A percentile compares a stretch with the other conserved stretches of the same genome.
Evolutionary conservation across 1,140 invertebrate species (phyloP).

Genomic region (Euura lappo): DNA sequence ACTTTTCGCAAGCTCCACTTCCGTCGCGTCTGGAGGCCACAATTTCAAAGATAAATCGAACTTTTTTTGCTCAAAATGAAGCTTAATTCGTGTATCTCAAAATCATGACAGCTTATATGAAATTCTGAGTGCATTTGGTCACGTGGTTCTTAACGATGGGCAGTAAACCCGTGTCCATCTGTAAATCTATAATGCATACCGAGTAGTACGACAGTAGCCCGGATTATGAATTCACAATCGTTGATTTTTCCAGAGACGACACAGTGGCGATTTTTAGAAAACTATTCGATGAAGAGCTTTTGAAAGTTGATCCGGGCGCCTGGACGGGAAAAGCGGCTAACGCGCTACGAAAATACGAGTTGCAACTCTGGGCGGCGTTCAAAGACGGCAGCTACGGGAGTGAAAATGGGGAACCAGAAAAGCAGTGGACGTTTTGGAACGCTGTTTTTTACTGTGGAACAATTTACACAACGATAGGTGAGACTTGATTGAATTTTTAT

Average conservation of each 20-base stretch:
- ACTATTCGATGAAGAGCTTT: slow-evolving; percentile 44
- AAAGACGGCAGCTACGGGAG: slow-evolving; percentile 56
- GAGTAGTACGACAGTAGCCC: background rate
- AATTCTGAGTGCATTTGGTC: too few species aligned
- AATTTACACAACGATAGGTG: slow-evolving; percentile 93
- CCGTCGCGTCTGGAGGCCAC: too few species aligned
- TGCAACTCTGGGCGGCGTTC: slow-evolving; percentile 63
- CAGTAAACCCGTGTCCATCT: too few species aligned
- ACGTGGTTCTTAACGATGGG: too few species aligned
- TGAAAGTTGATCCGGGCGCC: slow-evolving; percentile 47
- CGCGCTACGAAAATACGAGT: slow-evolving; percentile 62
- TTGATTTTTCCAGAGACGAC: slow-evolving; percentile 40
- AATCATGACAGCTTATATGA: too few species aligned
- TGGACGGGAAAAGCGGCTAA: slow-evolving; percentile 58
- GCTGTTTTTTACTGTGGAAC: slow-evolving; percentile 91
- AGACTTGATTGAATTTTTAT: slow-evolving; percentile 39
- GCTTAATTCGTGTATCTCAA: too few species aligned
- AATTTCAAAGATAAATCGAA: too few species aligned
- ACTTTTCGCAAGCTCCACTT: too few species aligned
- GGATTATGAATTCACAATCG: background rate
- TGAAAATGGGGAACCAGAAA: slow-evolving; percentile 47
- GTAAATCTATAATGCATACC: background rate
- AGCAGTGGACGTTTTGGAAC: slow-evolving; percentile 88
- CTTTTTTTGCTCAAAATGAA: too few species aligned
- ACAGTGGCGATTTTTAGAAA: slow-evolving; percentile 44